These are phyloP conservation scores for Calyptomena viridis DNA, from an alignment of 2,113 vertebrate species.

Conservation along the genomic window DNA sequence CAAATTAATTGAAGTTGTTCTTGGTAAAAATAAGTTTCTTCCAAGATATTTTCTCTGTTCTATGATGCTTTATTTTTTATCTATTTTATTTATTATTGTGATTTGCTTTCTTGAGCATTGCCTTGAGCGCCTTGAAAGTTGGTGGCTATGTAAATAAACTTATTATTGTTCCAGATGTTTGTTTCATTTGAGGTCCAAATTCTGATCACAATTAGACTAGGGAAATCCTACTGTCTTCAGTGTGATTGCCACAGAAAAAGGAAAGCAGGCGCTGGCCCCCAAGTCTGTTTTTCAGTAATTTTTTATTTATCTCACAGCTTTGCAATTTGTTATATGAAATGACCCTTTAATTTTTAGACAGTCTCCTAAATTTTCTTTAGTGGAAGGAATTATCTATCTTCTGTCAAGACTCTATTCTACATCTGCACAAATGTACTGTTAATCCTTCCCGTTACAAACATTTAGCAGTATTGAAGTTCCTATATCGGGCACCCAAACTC, in stretches of 20 bases:
- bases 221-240: conserved; percentile 27
- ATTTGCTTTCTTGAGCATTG: conserved; percentile 23
- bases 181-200: conserved; percentile 42
- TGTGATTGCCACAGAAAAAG: neutral
- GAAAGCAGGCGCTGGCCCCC: neutral
- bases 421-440: neutral
- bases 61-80: conserved; percentile 36
- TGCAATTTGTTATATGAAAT: neutral
- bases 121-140: conserved; percentile 4
- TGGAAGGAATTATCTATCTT: neutral
- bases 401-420: neutral
- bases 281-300: neutral
- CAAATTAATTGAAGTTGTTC: neutral
- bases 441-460: neutral
- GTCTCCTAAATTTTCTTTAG: neutral
- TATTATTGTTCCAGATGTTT: conserved; percentile 56
- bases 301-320: neutral
- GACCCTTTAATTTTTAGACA: neutral
- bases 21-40: conserved; percentile 5
- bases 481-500: neutral
- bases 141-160: conserved; percentile 57
- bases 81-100: conserved; percentile 36
- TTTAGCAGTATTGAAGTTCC: neutral
- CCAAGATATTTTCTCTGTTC: neutral
- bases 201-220: conserved; percentile 19